Evolutionary conservation across 2,888 invertebrate genomes (phyloP).

Genomic region (Sminthurides aquaticus): DNA sequence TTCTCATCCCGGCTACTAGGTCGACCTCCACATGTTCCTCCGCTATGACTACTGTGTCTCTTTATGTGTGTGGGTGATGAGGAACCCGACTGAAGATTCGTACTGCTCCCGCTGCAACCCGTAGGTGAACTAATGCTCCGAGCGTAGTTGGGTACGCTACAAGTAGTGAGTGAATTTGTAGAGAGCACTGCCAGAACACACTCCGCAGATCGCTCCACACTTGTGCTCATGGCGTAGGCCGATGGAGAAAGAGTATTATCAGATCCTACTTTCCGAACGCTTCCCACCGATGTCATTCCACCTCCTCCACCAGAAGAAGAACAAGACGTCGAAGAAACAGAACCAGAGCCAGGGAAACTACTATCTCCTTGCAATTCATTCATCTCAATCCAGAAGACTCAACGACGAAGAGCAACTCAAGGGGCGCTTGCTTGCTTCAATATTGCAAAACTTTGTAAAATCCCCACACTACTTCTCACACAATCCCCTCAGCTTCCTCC

Average conservation of each 20-base stretch:
- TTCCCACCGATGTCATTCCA: neutral
- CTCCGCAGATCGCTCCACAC: slow-evolving; percentile 21
- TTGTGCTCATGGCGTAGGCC: slow-evolving; percentile 21
- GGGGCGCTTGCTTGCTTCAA: no score
- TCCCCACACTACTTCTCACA: no score
- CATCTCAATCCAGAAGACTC: neutral
- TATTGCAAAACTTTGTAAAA: no score
- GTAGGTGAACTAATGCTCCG: slow-evolving; percentile 19
- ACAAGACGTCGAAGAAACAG: neutral
- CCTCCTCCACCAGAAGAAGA: no score
- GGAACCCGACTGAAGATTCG: neutral
- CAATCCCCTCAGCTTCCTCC: no score
- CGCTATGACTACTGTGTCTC: neutral
- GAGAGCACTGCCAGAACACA: slow-evolving; percentile 18
- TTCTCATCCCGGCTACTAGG: no score
- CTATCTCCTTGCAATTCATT: neutral
- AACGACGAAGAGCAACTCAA: no score
- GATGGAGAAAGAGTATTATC: slow-evolving; percentile 10
- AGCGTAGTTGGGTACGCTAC: slow-evolving; percentile 3
- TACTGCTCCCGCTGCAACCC: slow-evolving; percentile 6
- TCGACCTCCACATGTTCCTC: neutral
- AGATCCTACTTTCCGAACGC: neutral
- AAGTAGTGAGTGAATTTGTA: slow-evolving; percentile 4
- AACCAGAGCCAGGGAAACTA: neutral
- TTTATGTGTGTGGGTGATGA: slow-evolving; percentile 8